These are phyloP conservation scores for Holacanthella duospinosa DNA, from an alignment of 2,888 invertebrate genomes.

Conservation along the genomic window DNA sequence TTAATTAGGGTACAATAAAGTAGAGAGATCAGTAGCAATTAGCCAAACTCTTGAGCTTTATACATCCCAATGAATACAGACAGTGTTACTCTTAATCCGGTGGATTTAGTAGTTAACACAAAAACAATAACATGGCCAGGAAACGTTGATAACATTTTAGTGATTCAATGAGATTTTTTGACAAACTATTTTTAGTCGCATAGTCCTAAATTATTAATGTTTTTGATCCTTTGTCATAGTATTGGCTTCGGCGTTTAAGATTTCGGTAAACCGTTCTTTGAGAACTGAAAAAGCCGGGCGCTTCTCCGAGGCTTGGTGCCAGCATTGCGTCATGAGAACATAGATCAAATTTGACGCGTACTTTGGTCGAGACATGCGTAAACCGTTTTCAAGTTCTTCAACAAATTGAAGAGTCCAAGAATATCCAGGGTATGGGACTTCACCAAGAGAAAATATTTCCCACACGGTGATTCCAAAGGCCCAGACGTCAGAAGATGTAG, in stretches of 20 bases:
- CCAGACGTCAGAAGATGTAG: slow-evolving; percentile 13
- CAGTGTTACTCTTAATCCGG: too few species aligned
- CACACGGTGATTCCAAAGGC: slow-evolving; percentile 14
- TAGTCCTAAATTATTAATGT: too few species aligned
- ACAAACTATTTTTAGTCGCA: too few species aligned
- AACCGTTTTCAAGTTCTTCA: slow-evolving; percentile 3
- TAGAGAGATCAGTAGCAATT: too few species aligned
- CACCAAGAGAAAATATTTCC: slow-evolving; percentile 15
- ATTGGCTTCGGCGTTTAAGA: neutral
- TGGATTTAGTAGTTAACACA: too few species aligned
- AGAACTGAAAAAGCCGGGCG: neutral
- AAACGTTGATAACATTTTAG: too few species aligned
- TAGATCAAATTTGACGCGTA: neutral
- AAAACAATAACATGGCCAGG: too few species aligned
- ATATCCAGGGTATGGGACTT: slow-evolving; percentile 7
- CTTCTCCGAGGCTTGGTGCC: neutral
- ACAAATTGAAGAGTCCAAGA: slow-evolving; percentile 8
- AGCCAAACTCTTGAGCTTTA: too few species aligned
- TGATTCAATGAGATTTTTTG: too few species aligned
- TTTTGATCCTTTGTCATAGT: too few species aligned
- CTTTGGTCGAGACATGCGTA: neutral
- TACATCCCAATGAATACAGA: too few species aligned
- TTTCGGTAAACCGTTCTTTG: neutral
- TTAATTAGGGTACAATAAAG: too few species aligned
- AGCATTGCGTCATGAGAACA: neutral